Evolutionary conservation across 2,113 vertebrate genomes (phyloP).

Genomic region (Trichomycterus rosablanca): DNA sequence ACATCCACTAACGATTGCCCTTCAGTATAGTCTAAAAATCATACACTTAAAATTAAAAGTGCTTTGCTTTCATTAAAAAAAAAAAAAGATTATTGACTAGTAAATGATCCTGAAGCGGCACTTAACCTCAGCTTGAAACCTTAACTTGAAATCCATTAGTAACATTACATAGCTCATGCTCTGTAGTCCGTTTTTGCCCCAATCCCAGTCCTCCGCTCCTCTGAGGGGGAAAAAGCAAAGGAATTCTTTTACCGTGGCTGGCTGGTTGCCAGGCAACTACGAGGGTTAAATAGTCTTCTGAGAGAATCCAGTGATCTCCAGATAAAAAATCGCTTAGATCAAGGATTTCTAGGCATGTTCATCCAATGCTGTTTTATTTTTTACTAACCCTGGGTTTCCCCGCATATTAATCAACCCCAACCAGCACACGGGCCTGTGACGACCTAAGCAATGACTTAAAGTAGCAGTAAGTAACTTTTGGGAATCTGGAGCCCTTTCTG

Average conservation of each 20-base stretch:
- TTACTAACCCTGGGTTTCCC: no score
- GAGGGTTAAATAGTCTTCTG: constrained; percentile 59
- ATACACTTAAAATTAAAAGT: not conserved
- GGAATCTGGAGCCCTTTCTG: no score
- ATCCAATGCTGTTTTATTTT: no score
- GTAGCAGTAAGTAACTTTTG: no score
- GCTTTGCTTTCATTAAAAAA: constrained; percentile 1
- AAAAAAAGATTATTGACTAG: not conserved
- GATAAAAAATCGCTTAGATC: not conserved
- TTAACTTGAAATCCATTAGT: not conserved
- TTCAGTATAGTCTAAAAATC: not conserved
- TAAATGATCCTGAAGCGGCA: constrained; percentile 14
- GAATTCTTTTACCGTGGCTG: constrained; percentile 88
- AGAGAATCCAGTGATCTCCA: constrained; percentile 27
- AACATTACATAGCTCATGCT: constrained; percentile 24
- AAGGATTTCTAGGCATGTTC: no score
- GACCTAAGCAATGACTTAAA: no score
- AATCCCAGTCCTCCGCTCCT: constrained; percentile 56
- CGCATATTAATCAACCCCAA: no score
- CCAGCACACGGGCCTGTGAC: no score
- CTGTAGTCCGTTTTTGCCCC: constrained; percentile 64
- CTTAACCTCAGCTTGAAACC: not conserved
- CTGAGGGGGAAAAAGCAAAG: constrained; percentile 52
- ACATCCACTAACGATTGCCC: no score
- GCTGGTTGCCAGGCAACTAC: constrained; percentile 89